Evolutionary conservation across 2,113 vertebrate genomes (phyloP).

Genomic region (Progne subis): DNA sequence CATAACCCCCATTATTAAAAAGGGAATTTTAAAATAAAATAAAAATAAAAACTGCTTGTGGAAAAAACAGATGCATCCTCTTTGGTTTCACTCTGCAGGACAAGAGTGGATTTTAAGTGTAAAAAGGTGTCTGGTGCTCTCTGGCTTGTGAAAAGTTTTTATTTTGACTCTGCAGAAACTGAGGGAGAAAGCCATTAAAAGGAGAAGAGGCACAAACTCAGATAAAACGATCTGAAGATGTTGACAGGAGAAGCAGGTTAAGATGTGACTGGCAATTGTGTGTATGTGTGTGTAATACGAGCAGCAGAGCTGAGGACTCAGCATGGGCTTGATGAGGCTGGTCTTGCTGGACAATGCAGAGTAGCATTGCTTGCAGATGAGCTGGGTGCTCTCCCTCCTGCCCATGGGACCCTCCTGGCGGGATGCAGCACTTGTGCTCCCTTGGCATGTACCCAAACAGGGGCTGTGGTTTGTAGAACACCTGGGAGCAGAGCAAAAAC

Average conservation of each 20-base stretch:
- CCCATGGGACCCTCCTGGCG: neutral
- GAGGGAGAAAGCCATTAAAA: neutral
- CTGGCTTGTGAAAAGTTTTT: neutral
- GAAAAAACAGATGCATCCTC: neutral
- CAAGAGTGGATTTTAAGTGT: neutral
- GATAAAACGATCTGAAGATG: fast-evolving
- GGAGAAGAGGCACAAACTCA: neutral
- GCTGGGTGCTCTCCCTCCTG: neutral
- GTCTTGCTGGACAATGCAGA: neutral
- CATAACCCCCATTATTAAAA: neutral
- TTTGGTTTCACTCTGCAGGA: neutral
- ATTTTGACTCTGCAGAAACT: neutral
- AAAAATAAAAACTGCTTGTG: too few relatives aligned
- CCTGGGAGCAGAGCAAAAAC: neutral
- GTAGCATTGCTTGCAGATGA: neutral
- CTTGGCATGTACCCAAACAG: too few relatives aligned
- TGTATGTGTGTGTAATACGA: fast-evolving
- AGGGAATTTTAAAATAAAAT: too few relatives aligned
- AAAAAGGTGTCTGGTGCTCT: neutral
- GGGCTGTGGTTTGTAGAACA: neutral
- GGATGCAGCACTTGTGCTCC: neutral
- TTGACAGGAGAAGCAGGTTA: neutral
- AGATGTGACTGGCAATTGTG: neutral
- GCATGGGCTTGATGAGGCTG: neutral
- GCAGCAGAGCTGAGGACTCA: fast-evolving